A percentile compares a stretch with the other conserved stretches of the same genome.
These are phyloP conservation scores for Natrix natrix DNA, from an alignment of 2,797 vertebrate genomes.

Conservation along the genomic window DNA sequence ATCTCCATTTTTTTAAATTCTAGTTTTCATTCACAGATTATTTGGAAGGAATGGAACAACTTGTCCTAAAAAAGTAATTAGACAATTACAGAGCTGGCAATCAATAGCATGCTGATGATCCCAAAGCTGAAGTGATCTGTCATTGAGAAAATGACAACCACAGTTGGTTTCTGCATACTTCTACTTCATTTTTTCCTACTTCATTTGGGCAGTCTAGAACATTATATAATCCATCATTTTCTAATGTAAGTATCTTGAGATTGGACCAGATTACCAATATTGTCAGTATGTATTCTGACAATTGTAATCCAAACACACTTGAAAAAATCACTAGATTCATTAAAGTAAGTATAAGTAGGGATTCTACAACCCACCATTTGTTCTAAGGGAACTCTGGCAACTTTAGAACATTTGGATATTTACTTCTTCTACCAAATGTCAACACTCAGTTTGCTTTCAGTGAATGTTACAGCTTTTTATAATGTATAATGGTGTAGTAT, in stretches of 20 bases:
- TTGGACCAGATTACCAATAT: background rate
- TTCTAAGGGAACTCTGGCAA: background rate
- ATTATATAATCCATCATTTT: background rate
- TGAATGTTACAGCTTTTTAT: background rate
- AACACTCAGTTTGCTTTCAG: conserved; percentile 3
- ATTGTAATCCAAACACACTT: background rate
- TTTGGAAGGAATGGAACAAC: background rate
- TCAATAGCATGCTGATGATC: background rate
- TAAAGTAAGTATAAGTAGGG: background rate
- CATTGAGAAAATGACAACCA: background rate
- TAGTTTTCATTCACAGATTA: background rate
- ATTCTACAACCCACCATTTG: background rate
- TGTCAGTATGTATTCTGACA: background rate
- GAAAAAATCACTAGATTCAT: background rate
- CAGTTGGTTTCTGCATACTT: background rate
- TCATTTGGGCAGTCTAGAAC: background rate
- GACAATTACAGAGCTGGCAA: background rate
- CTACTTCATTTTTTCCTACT: background rate
- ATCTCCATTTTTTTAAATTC: background rate
- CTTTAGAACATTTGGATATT: background rate
- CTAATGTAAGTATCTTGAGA: background rate
- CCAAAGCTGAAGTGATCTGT: background rate
- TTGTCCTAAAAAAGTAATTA: background rate
- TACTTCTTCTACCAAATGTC: conserved; percentile 4
- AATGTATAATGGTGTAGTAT: conserved; percentile 18